Conservation (phyloP, 2,113 vertebrate genomes). For the Bagarius yarrelli region DNA sequence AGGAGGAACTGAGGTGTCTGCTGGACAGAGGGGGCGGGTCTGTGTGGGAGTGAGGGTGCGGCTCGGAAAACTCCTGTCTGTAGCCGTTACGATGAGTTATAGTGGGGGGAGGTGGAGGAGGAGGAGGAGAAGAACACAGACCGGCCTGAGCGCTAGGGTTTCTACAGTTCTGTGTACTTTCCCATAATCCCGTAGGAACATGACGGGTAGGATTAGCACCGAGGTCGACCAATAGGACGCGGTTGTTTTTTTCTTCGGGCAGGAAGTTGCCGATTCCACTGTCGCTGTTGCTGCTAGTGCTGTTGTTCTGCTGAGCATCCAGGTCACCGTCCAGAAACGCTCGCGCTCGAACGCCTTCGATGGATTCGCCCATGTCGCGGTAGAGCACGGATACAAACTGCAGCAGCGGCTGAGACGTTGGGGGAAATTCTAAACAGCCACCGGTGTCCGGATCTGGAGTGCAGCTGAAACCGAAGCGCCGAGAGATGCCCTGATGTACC, state of each 20-base stretch:
- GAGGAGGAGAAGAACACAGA: slow-evolving; percentile 45
- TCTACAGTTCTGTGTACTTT: slow-evolving; percentile 69
- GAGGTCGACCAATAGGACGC: slow-evolving; percentile 89
- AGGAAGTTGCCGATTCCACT: slow-evolving; percentile 94
- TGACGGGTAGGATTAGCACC: slow-evolving; percentile 79
- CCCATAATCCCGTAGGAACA: slow-evolving; percentile 74
- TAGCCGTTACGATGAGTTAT: slow-evolving; percentile 79
- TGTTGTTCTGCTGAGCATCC: slow-evolving; percentile 90
- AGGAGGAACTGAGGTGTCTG: slow-evolving; percentile 69
- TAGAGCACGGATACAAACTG: slow-evolving; percentile 96
- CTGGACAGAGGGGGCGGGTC: slow-evolving; percentile 72
- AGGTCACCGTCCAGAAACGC: slow-evolving; percentile 88
- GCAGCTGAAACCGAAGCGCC: slow-evolving; percentile 88
- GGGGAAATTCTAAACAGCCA: slow-evolving; percentile 92
- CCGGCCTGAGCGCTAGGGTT: slow-evolving; percentile 70
- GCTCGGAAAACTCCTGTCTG: slow-evolving; percentile 75
- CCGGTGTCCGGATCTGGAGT: slow-evolving; percentile 92
- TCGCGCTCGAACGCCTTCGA: slow-evolving; percentile 88
- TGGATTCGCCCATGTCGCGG: slow-evolving; percentile 93
- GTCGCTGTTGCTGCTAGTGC: slow-evolving; percentile 95
- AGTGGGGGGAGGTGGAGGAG: slow-evolving; percentile 59
- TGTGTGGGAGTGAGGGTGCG: slow-evolving; percentile 75
- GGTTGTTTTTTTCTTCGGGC: slow-evolving; percentile 86
- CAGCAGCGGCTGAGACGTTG: slow-evolving; percentile 88
- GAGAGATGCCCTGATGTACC: slow-evolving; percentile 84